Percentiles rank a stretch among this genome's conserved stretches.
phyloP scores from a whole-genome alignment of 1,140 invertebrate species.

The Paramacrobiotus metropolitanus region DNA sequence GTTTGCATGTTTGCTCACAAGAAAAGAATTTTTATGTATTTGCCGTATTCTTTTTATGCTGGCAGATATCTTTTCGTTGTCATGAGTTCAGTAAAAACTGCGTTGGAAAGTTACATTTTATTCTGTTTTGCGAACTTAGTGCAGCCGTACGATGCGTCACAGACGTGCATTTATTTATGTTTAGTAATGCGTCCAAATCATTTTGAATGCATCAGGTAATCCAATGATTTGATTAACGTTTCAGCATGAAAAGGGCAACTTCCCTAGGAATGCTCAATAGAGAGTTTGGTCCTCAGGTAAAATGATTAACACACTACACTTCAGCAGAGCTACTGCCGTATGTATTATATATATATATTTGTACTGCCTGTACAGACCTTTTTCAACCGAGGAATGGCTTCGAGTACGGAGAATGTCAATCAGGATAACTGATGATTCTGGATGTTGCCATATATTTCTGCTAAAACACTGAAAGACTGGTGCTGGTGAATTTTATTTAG shows the following conservation, averaged over 20 bases:
- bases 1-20: slow-evolving; percentile 7
- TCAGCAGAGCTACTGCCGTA: not conserved
- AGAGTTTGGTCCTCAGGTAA: slow-evolving; percentile 14
- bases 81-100: slow-evolving; percentile 2
- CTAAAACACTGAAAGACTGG: no score
- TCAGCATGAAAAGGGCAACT: slow-evolving; percentile 37
- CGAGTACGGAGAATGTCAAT: not conserved
- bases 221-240: no score
- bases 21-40: slow-evolving; percentile 9
- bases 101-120: slow-evolving; percentile 5
- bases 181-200: no score
- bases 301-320: slow-evolving; percentile 9
- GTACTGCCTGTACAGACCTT: slow-evolving; percentile 11
- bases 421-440: not conserved
- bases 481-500: no score
- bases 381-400: not conserved
- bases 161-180: no score
- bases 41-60: slow-evolving; percentile 7
- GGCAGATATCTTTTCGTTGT: slow-evolving; percentile 9
- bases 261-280: slow-evolving; percentile 34
- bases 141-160: no score
- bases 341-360: slow-evolving; percentile 5
- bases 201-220: no score
- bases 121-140: not conserved
- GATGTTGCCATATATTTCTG: no score